Conservation (phyloP, 2,113 vertebrate species). For the Crotalus horridus region DNA sequence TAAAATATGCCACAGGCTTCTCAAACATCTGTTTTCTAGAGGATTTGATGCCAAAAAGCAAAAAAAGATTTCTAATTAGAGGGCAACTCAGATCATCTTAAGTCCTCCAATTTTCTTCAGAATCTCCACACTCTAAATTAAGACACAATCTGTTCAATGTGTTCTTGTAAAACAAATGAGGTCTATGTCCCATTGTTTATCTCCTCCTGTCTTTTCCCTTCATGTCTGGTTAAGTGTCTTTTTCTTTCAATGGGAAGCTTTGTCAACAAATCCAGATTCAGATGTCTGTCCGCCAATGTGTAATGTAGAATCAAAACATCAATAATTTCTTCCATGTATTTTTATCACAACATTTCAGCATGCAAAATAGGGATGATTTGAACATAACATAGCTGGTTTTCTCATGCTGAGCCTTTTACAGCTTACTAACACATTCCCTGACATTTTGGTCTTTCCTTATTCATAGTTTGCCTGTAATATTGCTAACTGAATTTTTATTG, state of each 20-base stretch:
- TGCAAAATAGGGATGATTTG: neutral
- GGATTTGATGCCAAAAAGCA: constrained; percentile 59
- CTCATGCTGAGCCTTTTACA: neutral
- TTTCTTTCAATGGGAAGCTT: constrained; percentile 4
- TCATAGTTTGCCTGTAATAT: neutral
- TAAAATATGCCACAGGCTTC: constrained; percentile 58
- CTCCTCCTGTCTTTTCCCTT: rapidly evolving
- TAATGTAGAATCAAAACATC: neutral
- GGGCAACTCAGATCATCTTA: constrained; percentile 49
- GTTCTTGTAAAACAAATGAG: neutral
- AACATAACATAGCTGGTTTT: constrained; percentile 25
- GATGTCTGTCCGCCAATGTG: rapidly evolving
- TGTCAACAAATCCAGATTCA: constrained; percentile 3
- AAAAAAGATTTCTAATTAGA: constrained; percentile 66
- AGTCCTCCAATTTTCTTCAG: constrained; percentile 32
- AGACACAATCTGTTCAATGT: constrained; percentile 23
- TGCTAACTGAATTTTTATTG: neutral
- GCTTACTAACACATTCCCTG: neutral
- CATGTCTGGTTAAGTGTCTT: neutral
- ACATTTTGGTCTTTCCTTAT: neutral
- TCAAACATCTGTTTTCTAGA: constrained; percentile 64
- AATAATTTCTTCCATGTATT: neutral
- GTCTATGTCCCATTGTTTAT: neutral
- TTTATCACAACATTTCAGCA: constrained; percentile 14
- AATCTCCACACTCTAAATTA: neutral